These are phyloP conservation scores for Paedocypris micromegethes DNA, from an alignment of 2,797 vertebrate genomes.

Conservation along the genomic window DNA sequence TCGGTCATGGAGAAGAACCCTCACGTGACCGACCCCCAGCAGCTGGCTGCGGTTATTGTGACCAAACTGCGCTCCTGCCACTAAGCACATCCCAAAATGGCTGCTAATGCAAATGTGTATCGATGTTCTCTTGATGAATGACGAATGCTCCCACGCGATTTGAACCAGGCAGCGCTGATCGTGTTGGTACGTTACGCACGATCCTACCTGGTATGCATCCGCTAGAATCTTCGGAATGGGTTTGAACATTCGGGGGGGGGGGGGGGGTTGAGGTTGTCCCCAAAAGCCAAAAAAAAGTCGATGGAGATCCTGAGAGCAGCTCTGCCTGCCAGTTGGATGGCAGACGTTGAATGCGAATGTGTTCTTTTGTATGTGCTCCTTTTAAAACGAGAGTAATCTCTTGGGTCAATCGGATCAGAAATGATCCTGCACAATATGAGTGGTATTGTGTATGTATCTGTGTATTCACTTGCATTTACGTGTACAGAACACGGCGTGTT, in stretches of 20 bases:
- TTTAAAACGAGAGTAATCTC: slow-evolving; percentile 23
- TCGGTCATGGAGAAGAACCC: slow-evolving; percentile 98
- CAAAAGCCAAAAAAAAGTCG: neutral
- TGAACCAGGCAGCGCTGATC: neutral
- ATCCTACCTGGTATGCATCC: too few species aligned
- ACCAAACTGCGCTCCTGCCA: slow-evolving; percentile 85
- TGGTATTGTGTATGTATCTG: slow-evolving; percentile 34
- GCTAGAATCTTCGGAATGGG: neutral
- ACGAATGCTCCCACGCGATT: slow-evolving; percentile 1
- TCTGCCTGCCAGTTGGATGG: slow-evolving; percentile 11
- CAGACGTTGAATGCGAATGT: slow-evolving; percentile 49
- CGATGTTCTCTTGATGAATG: neutral
- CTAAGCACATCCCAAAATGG: slow-evolving; percentile 49
- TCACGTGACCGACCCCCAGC: slow-evolving; percentile 92
- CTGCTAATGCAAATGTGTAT: slow-evolving; percentile 3
- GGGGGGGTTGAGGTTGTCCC: neutral
- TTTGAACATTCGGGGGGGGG: neutral
- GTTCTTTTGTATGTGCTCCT: slow-evolving; percentile 24
- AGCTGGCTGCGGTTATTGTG: slow-evolving; percentile 94
- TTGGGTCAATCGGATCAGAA: slow-evolving; percentile 23
- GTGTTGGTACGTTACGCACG: neutral
- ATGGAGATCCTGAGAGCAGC: neutral
- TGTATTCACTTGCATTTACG: slow-evolving; percentile 42
- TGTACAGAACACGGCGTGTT: slow-evolving; percentile 41
- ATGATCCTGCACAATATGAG: slow-evolving; percentile 34